A percentile compares a stretch with the other conserved stretches of the same genome.
These are phyloP conservation scores for Polyodon spathula DNA, from an alignment of 2,113 vertebrate genomes.

Conservation along the genomic window DNA sequence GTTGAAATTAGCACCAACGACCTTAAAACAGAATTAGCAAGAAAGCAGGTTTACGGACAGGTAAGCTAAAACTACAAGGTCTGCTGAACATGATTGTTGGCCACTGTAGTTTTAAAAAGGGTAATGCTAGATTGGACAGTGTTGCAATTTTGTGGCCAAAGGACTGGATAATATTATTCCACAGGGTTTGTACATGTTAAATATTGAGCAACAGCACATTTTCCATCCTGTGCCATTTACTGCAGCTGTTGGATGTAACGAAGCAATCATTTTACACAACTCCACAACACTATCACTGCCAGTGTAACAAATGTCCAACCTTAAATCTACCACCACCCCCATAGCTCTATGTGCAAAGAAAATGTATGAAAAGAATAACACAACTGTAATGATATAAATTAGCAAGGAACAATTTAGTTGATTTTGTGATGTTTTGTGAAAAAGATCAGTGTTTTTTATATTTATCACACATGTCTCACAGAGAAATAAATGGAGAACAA, in stretches of 20 bases:
- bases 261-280: conserved; percentile 7
- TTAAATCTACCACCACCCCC: not conserved
- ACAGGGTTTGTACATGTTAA: not conserved
- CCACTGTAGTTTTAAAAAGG: too few relatives aligned
- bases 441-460: not conserved
- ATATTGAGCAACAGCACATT: not conserved
- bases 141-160: not conserved
- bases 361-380: not conserved
- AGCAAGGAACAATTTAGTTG: too few relatives aligned
- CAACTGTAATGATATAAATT: too few relatives aligned
- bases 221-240: not conserved
- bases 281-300: conserved; percentile 15
- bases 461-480: not conserved
- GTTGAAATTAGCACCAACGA: not conserved
- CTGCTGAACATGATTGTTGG: too few relatives aligned
- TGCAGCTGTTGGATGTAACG: conserved; percentile 2
- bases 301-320: conserved; percentile 30
- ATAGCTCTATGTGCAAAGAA: not conserved
- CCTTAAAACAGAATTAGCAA: not conserved
- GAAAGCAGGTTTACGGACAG: not conserved
- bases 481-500: not conserved
- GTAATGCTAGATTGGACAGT: too few relatives aligned
- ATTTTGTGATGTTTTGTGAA: not conserved
- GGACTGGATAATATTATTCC: not conserved
- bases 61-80: not conserved